These are phyloP conservation scores for Steinernema khuongi DNA, from an alignment of 1,140 invertebrate genomes.

Conservation along the genomic window DNA sequence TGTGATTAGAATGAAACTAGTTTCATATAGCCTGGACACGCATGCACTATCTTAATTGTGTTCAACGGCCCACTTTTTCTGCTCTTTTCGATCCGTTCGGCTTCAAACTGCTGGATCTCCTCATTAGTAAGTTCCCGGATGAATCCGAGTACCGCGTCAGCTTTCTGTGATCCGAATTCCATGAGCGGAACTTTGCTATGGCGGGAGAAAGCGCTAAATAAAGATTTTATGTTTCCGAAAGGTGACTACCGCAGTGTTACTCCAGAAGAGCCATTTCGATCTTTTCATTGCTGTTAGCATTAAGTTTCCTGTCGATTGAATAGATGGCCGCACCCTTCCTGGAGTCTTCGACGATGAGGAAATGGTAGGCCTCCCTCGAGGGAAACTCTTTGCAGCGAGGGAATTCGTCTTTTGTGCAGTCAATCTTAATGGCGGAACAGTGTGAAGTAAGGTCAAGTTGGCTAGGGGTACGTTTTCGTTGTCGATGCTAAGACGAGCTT, in stretches of 20 bases:
- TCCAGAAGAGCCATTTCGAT: slow-evolving; percentile 3
- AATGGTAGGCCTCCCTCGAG: not conserved
- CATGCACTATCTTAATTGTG: no score
- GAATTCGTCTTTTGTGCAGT: not conserved
- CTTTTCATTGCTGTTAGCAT: not conserved
- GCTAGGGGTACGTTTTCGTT: not conserved
- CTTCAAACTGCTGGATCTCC: not conserved
- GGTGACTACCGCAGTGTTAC: not conserved
- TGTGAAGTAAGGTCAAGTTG: not conserved
- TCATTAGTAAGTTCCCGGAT: not conserved
- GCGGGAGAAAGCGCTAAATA: not conserved
- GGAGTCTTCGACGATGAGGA: not conserved
- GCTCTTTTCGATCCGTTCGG: not conserved
- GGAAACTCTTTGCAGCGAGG: not conserved
- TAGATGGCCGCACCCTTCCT: not conserved
- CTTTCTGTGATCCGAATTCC: not conserved
- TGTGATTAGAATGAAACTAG: no score
- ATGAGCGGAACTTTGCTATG: not conserved
- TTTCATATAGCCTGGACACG: no score
- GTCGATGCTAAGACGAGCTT: slow-evolving; percentile 1
- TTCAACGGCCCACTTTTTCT: not conserved
- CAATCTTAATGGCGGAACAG: not conserved
- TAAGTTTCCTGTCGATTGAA: not conserved
- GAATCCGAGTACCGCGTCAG: not conserved
- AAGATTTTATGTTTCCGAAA: not conserved